Percentiles rank a stretch among this genome's conserved stretches.
Evolutionary conservation across 2,888 invertebrate species (phyloP).

Genomic region (Chymomyza procnemis): DNA sequence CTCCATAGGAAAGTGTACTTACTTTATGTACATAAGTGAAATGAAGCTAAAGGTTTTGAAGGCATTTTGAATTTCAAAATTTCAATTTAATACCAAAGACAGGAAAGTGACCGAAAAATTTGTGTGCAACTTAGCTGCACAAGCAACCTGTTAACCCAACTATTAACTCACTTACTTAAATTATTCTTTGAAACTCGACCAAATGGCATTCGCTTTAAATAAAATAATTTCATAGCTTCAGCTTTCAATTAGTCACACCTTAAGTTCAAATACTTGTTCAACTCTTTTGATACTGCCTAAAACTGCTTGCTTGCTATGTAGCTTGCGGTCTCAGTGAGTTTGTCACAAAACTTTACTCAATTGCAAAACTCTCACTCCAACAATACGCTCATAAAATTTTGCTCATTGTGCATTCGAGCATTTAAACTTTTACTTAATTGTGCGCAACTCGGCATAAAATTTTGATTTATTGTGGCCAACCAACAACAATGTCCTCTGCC

Average conservation of each 20-base stretch:
- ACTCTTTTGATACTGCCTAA: not conserved
- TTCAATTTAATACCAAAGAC: too few relatives aligned
- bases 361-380: not conserved
- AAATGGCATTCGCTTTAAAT: not conserved
- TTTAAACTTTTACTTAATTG: constrained; percentile 73
- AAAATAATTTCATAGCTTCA: not conserved
- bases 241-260: not conserved
- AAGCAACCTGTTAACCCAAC: too few relatives aligned
- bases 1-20: too few relatives aligned
- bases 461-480: constrained; percentile 74
- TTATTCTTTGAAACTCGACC: not conserved
- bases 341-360: not conserved
- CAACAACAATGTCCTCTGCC: constrained; percentile 30
- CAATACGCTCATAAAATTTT: not conserved
- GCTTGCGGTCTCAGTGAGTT: not conserved
- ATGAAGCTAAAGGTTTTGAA: too few relatives aligned
- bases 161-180: too few relatives aligned
- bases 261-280: constrained; percentile 16
- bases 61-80: too few relatives aligned
- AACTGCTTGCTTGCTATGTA: not conserved
- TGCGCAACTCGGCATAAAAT: constrained; percentile 75
- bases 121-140: too few relatives aligned
- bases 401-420: constrained; percentile 42
- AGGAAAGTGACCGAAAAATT: too few relatives aligned
- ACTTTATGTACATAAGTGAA: too few relatives aligned